These are phyloP conservation scores for Gopherus evgoodei DNA, from an alignment of 2,113 vertebrate genomes.

Conservation along the genomic window DNA sequence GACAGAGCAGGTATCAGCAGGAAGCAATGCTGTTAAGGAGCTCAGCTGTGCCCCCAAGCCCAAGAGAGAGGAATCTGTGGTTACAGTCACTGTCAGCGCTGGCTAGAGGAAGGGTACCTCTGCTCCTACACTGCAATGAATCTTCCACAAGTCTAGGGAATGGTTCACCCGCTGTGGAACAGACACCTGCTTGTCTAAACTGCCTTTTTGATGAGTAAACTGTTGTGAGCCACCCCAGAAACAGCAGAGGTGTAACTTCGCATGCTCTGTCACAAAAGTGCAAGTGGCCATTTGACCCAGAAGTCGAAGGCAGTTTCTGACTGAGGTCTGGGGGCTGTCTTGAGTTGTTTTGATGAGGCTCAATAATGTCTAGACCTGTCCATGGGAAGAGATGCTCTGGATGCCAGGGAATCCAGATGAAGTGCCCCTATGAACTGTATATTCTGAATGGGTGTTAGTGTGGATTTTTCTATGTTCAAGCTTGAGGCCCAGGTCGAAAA, in stretches of 20 bases:
- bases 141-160: neutral
- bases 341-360: neutral
- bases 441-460: too few relatives aligned
- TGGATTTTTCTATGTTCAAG: too few relatives aligned
- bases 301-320: neutral
- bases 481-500: too few relatives aligned
- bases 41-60: neutral
- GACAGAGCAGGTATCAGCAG: too few relatives aligned
- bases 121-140: neutral
- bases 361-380: neutral
- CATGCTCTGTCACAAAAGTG: neutral
- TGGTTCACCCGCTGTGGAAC: neutral
- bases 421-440: too few relatives aligned
- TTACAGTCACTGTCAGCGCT: neutral
- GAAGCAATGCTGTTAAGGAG: neutral
- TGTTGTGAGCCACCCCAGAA: neutral
- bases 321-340: neutral
- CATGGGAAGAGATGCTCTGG: too few relatives aligned
- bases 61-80: neutral
- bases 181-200: neutral
- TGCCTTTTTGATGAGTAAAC: neutral
- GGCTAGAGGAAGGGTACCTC: neutral
- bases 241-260: neutral
- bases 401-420: too few relatives aligned
- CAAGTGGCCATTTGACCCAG: neutral